Evolutionary conservation across 2,113 vertebrate species (phyloP).

Genomic region (Clarias gariepinus): DNA sequence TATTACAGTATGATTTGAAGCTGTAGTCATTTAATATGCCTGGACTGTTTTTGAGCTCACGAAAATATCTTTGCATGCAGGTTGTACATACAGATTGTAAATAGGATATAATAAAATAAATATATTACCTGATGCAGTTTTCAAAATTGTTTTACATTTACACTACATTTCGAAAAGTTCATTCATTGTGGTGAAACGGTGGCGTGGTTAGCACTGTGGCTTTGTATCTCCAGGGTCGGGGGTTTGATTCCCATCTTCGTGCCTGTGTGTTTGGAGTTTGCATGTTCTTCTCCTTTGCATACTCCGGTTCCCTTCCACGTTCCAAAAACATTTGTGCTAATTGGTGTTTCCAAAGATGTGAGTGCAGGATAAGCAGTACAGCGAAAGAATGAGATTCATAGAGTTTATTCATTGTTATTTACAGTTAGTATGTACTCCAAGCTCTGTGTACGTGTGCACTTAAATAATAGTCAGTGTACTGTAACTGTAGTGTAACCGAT

Average conservation of each 20-base stretch:
- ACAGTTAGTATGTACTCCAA: background rate
- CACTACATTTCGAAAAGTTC: no score
- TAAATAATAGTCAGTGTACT: background rate
- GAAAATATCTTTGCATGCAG: background rate
- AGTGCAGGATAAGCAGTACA: no score
- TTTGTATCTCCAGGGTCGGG: no score
- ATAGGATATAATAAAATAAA: conserved; percentile 56
- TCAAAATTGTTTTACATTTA: background rate
- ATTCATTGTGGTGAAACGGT: no score
- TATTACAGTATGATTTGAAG: background rate
- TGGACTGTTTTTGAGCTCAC: background rate
- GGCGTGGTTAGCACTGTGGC: no score
- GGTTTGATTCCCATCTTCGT: no score
- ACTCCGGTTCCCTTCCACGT: no score
- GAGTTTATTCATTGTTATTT: background rate
- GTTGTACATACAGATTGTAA: conserved; percentile 65
- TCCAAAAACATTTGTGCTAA: no score
- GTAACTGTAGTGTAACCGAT: background rate
- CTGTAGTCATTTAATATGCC: background rate
- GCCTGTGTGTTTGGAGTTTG: no score
- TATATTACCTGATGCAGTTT: background rate
- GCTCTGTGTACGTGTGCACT: background rate
- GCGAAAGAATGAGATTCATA: no score
- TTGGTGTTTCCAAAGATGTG: no score
- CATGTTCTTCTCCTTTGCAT: no score